Evolutionary conservation across 92 coral and sea anemone genomes (phyloP), one percentile per base, ranked within the genome.

Genomic region (Plumapathes pennacea): DNA sequence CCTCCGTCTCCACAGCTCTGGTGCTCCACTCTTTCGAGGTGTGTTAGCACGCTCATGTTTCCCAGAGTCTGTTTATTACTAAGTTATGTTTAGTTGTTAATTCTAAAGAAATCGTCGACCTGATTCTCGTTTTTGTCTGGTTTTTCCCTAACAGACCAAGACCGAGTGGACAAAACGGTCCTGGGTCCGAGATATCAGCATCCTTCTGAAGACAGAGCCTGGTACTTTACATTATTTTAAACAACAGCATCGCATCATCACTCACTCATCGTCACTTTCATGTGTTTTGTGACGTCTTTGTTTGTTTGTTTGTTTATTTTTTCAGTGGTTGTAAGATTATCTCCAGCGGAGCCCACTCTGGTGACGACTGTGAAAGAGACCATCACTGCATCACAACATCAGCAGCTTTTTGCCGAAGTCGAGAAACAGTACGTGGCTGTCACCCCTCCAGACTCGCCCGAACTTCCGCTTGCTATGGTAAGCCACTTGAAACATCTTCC

Each of bases 11-110:
- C 34, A 77, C 63, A 43, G 94, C 99, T 41, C 86, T 89, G 10
- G 99, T 94, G 30, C 81, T 94, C 3, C 99, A 94, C 42, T 88
- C 99, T 3, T 73, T 94, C 34, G 90, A 94, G 96, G 98, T 92
- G 60, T 68, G 22, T 17, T 21, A n/a, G 6, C 2, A 3, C 2
- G 46, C 46, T 39, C 3, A 10, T 13, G 20, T n/a, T n/a, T n/a
- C n/a, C n/a, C n/a, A n/a, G n/a, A n/a, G n/a, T n/a, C n/a, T n/a
- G n/a, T n/a, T n/a, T n/a, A n/a, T n/a, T n/a, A n/a, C n/a, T n/a
- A n/a, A n/a, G n/a, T n/a, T n/a, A n/a, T n/a, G n/a, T n/a, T n/a
- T n/a, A n/a, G n/a, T n/a, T n/a, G n/a, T n/a, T n/a, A n/a, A n/a
- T n/a, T n/a, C n/a, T n/a, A n/a, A n/a, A n/a, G n/a, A n/a, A n/a